phyloP scores from a whole-genome alignment of 2,888 invertebrate species.

The Troilus luridus region DNA sequence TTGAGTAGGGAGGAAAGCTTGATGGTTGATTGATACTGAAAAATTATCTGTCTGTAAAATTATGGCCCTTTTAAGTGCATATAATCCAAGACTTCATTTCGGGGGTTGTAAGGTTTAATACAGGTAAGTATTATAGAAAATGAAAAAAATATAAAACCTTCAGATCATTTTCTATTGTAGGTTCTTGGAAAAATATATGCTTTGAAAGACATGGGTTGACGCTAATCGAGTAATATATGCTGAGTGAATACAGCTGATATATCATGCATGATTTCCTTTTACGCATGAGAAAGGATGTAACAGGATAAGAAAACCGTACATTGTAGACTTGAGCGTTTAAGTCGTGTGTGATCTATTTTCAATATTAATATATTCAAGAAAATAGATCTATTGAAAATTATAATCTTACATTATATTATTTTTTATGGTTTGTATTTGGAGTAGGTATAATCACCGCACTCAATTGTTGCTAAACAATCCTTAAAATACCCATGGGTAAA shows the following conservation, averaged over 20 bases:
- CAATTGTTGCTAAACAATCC: too few relatives aligned
- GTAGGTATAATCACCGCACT: too few relatives aligned
- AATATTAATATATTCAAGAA: neutral
- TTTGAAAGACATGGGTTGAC: neutral
- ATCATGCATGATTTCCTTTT: neutral
- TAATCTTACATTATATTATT: too few relatives aligned
- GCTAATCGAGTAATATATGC: slow-evolving; percentile 9
- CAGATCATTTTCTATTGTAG: neutral
- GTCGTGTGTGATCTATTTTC: neutral
- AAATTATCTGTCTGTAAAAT: too few relatives aligned
- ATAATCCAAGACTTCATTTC: too few relatives aligned
- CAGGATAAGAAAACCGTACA: neutral
- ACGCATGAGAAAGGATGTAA: neutral
- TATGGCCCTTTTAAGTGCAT: too few relatives aligned
- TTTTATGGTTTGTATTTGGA: too few relatives aligned
- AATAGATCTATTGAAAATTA: too few relatives aligned
- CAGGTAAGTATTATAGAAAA: neutral
- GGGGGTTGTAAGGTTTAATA: too few relatives aligned
- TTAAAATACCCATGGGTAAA: too few relatives aligned
- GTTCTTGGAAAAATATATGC: neutral
- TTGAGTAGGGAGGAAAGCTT: too few relatives aligned
- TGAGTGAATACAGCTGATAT: slow-evolving; percentile 22
- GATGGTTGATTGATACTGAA: too few relatives aligned
- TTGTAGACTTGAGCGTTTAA: neutral
- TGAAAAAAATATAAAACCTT: neutral